A percentile compares a stretch with the other conserved stretches of the same genome.
Evolutionary conservation across 2,113 vertebrate genomes (phyloP).

Genomic region (Psephotus haematonotus): DNA sequence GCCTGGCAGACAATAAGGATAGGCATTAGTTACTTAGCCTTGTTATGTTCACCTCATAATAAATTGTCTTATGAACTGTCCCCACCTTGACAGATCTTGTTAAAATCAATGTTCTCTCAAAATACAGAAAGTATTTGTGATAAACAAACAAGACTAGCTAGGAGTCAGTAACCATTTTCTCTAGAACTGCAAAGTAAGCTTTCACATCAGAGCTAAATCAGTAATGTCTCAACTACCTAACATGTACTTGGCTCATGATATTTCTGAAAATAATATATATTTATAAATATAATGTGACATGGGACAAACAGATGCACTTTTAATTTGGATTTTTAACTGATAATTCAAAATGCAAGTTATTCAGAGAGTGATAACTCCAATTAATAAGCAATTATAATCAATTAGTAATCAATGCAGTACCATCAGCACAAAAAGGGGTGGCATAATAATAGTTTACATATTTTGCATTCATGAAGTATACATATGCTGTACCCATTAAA

Average conservation of each 20-base stretch:
- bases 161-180: not conserved
- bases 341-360: conserved; percentile 28
- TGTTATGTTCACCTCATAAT: not conserved
- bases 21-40: not conserved
- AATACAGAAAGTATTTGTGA: not conserved
- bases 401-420: conserved; percentile 6
- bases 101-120: not conserved
- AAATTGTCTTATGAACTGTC: not conserved
- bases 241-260: not conserved
- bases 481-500: conserved; percentile 65
- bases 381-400: not conserved
- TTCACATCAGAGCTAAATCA: conserved; percentile 27
- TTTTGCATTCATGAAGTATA: conserved; percentile 42
- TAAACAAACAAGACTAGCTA: not conserved
- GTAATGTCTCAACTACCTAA: conserved; percentile 22
- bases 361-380: conserved; percentile 9
- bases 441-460: conserved; percentile 45
- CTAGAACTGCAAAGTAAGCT: not conserved
- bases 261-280: conserved; percentile 4
- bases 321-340: conserved; percentile 42
- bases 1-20: not conserved
- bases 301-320: conserved; percentile 21
- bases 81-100: not conserved
- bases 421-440: conserved; percentile 3
- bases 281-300: conserved; percentile 25